Evolutionary conservation across 2,797 vertebrate species (phyloP).

Genomic region (Momotus momota): DNA sequence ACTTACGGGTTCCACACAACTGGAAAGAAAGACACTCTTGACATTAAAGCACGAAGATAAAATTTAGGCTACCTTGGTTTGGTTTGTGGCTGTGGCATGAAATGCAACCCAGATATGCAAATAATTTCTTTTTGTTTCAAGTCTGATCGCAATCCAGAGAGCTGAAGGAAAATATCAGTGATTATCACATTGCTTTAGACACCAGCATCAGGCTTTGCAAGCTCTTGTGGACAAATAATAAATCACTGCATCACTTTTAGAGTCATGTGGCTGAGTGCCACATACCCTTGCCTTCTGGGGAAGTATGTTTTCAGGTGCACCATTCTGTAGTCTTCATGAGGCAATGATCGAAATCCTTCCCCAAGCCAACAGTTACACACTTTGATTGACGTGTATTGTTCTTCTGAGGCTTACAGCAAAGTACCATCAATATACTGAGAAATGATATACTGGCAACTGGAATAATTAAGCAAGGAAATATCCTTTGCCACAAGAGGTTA

Average conservation of each 20-base stretch:
- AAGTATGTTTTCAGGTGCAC: constrained; percentile 9
- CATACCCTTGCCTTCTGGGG: neutral
- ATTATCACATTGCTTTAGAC: neutral
- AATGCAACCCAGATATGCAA: neutral
- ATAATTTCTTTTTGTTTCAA: neutral
- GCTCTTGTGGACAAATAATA: neutral
- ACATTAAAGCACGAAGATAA: neutral
- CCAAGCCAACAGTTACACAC: neutral
- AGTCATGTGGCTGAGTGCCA: neutral
- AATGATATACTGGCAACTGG: neutral
- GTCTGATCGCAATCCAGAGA: neutral
- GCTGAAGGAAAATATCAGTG: neutral
- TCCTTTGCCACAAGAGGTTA: neutral
- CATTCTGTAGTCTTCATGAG: neutral
- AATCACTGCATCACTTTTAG: neutral
- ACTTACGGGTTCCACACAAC: neutral
- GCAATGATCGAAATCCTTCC: neutral
- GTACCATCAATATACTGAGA: neutral
- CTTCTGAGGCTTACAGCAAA: neutral
- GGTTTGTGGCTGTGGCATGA: neutral
- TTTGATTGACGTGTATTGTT: neutral
- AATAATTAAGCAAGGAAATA: constrained; percentile 24
- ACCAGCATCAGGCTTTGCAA: neutral
- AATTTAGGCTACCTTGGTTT: neutral
- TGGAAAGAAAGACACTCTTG: neutral